Conservation (phyloP, 2,113 vertebrate genomes). For the Xenus cinereus region DNA sequence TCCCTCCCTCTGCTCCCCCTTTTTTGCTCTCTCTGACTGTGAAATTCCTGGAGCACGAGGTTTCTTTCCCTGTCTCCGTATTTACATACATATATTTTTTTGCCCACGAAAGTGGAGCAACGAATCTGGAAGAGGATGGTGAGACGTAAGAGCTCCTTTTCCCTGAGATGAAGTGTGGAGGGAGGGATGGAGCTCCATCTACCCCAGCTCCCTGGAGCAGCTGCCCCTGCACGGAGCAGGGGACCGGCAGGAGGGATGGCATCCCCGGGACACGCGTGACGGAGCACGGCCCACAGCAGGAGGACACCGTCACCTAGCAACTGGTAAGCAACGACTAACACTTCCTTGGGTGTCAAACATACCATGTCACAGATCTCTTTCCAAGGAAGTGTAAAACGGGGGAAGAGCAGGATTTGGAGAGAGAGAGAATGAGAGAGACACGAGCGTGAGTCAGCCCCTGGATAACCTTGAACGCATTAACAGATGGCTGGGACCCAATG, state of each 20-base stretch:
- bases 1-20: background rate
- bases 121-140: background rate
- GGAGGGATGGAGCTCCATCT: background rate
- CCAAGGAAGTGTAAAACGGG: background rate
- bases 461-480: background rate
- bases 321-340: background rate
- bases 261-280: background rate
- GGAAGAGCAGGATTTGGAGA: background rate
- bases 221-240: background rate
- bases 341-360: background rate
- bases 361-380: background rate
- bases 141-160: background rate
- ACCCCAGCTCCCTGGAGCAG: background rate
- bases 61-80: background rate
- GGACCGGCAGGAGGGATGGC: background rate
- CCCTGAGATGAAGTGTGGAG: background rate
- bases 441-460: background rate
- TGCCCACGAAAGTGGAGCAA: background rate
- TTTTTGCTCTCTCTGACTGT: background rate
- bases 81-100: background rate
- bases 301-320: slow-evolving; percentile 18
- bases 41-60: background rate
- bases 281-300: background rate
- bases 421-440: background rate
- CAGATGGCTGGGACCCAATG: background rate